Base-by-base conservation (phyloP, 2,797 vertebrate species). In the Falco concolor region DNA sequence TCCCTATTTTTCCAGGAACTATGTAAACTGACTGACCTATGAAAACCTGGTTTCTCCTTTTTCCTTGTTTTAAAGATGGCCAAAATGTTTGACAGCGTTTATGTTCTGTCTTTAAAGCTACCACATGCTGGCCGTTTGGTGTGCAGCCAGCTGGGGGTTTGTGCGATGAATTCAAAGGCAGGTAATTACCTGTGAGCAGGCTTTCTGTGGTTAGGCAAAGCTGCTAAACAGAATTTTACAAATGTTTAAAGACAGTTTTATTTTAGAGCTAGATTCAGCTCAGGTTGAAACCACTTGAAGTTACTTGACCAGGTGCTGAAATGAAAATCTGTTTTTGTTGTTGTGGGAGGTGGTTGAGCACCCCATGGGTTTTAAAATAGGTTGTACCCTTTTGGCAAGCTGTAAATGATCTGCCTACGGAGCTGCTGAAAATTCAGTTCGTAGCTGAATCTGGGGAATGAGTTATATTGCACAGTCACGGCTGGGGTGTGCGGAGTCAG, bases 271-370 rank as follows among this genome's bases (percentile, higher is more conserved):
- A 64, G 59, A 79, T 56, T 69, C 67, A 87, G 14, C 40, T 90
- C 6, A 25, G 22, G 36, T 52, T 89, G 63, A 70, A 67, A 74
- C 81, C 75, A 36, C 59, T 93, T 65, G 6, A 45, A 64, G n/a
- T 94, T 96, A 74, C 69, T 92, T 95, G 73, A 85, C 59, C 67
- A 92, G 67, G 87, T 15, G 45, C 85, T 96, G 90, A 92, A 93
- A 96, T 79, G 54, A 88, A 94, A 95, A 92, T 83, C 44, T 88
- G 65, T 6, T 90, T 94, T 78, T 92, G 78, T 84, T 97, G 47
- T 84, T 81, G 34, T 73, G 68, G 67, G 52, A 90, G 53, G 84
- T 38, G 56, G 44, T 89, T 87, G 78, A 94, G 72, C 36, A 38
- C 36, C 77, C 20, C 10, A 38, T 88, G 73, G 44, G 50, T 75